Conservation (phyloP, 2,113 vertebrate genomes). For the Pelusios castaneus region DNA sequence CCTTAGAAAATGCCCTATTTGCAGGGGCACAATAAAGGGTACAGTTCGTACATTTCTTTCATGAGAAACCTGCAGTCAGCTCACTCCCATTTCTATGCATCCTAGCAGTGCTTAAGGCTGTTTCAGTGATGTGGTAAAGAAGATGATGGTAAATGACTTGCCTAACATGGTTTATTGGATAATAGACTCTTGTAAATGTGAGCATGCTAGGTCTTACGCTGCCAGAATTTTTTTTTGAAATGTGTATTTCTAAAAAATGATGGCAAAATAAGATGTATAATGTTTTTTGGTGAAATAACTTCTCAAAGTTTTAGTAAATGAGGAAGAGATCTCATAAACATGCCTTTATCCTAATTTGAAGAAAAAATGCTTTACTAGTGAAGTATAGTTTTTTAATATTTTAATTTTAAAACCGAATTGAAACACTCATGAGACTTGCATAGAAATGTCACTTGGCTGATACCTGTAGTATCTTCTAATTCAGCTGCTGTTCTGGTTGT, state of each 20-base stretch:
- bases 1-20: constrained; percentile 86
- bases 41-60: constrained; percentile 88
- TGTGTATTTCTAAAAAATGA: background rate
- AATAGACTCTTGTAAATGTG: background rate
- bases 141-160: background rate
- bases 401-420: background rate
- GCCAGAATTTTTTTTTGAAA: background rate
- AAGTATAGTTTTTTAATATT: background rate
- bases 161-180: background rate
- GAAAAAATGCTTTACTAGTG: background rate
- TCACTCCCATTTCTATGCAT: background rate
- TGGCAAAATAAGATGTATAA: background rate
- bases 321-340: background rate
- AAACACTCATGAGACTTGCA: background rate
- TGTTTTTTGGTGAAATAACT: background rate
- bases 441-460: background rate
- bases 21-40: constrained; percentile 85
- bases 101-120: background rate
- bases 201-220: background rate
- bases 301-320: background rate
- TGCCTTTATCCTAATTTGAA: background rate
- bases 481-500: background rate
- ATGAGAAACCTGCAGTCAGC: background rate
- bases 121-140: background rate
- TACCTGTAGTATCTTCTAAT: background rate